A percentile compares a stretch with the other conserved stretches of the same genome.
Conservation (phyloP, 2,888 invertebrate genomes). For the Ochropleura plecta region DNA sequence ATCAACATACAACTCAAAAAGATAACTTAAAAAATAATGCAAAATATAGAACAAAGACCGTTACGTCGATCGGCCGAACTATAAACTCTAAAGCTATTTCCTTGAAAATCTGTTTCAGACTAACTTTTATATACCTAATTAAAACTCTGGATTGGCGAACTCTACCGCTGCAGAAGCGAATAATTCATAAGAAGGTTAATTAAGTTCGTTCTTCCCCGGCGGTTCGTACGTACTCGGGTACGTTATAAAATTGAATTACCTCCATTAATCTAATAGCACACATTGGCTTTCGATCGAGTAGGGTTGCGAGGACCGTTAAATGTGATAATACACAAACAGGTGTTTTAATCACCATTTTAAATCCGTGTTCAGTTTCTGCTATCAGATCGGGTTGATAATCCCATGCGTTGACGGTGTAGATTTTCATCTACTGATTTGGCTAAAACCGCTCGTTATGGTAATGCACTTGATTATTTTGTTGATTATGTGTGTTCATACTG, state of each 20-base stretch:
- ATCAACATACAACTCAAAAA: too few species aligned
- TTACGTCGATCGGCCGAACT: slow-evolving; percentile 59
- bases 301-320: slow-evolving; percentile 18
- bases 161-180: slow-evolving; percentile 75
- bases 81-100: slow-evolving; percentile 69
- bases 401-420: neutral
- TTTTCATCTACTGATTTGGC: neutral
- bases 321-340: slow-evolving; percentile 31
- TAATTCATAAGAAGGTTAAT: slow-evolving; percentile 83
- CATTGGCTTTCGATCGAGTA: slow-evolving; percentile 38
- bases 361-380: neutral
- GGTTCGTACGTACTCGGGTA: slow-evolving; percentile 62
- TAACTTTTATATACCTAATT: slow-evolving; percentile 80
- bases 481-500: neutral
- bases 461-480: slow-evolving; percentile 3
- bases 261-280: slow-evolving; percentile 69
- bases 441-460: slow-evolving; percentile 21
- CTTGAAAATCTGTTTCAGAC: slow-evolving; percentile 71
- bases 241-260: slow-evolving; percentile 75
- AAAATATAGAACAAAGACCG: slow-evolving; percentile 6
- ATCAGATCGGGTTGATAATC: neutral
- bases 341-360: slow-evolving; percentile 18
- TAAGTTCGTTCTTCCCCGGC: slow-evolving; percentile 76
- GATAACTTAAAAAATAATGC: neutral
- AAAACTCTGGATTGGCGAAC: slow-evolving; percentile 78